Base-by-base conservation (phyloP, 2,113 vertebrate genomes). In the Eurystomus gularis region DNA sequence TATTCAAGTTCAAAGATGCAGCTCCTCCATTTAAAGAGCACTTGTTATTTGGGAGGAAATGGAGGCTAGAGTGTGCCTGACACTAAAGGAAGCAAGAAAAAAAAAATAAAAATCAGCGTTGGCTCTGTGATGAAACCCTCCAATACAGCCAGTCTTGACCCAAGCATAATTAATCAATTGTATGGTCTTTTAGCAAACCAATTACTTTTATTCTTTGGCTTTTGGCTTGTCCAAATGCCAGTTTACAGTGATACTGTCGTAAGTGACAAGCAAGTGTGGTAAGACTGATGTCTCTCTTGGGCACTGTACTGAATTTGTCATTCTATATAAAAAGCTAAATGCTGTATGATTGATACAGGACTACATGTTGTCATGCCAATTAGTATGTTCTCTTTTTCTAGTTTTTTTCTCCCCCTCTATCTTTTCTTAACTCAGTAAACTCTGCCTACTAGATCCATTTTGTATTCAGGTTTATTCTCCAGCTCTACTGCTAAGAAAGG, bases 1-100 rank as follows among this genome's bases (percentile, higher is more conserved):
- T 86, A 85, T 93, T 93, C 40, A 78, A 97, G 94, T 96, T 97
- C 94, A 97, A 89, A 73, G 89, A 97, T 92, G 89, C 95, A 95
- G 93, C 80, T 96, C 33, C 19, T 94, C 94, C 97, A 93, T 96
- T 88, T 97, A 95, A 92, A 96, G 21, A 86, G 48, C 39, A 68
- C 49, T 89, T 89, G 61, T 73, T 75, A 3, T 76, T 91, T 91
- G 90, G 92, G 83, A 98, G 91, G 88, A 96, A 98, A 98, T 95
- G 90, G 87, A 97, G 91, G 90, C 78, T 93, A 48, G 35, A 81
- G 62, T 26, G 64, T 76, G 81, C 40, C 73, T 86, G 70, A 93
- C 44, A 61, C 24, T 58, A 76, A 64, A 90, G 77, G 55, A n/a
- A 57, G 55, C n/a, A n/a, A n/a, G n/a, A n/a, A n/a, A n/a, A n/a